These are phyloP conservation scores for Hydrolagus affinis DNA, from an alignment of 2,113 vertebrate species.

Conservation along the genomic window DNA sequence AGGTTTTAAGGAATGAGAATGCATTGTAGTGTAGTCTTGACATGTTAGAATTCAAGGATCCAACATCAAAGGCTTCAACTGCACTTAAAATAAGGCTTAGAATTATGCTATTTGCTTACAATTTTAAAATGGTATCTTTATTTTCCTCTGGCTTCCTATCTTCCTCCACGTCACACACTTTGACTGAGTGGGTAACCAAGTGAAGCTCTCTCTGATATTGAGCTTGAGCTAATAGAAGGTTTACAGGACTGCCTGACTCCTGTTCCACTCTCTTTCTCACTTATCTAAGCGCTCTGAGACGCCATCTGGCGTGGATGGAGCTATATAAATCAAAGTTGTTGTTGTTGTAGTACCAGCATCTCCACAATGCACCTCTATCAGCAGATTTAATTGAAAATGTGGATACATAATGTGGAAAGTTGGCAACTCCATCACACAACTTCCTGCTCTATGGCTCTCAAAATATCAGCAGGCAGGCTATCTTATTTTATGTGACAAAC, in stretches of 20 bases:
- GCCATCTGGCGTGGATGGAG: no score
- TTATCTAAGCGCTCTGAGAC: no score
- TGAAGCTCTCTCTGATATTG: background rate
- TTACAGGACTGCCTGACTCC: background rate
- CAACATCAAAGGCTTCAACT: background rate
- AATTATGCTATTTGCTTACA: background rate
- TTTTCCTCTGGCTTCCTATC: background rate
- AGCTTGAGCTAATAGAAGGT: background rate
- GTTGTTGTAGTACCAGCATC: no score
- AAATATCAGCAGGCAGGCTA: no score
- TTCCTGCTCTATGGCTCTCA: no score
- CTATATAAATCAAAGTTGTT: no score
- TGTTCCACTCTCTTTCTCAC: background rate
- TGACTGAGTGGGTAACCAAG: background rate
- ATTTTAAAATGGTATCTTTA: background rate
- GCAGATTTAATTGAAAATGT: no score
- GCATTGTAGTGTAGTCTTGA: background rate
- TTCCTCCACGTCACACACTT: background rate
- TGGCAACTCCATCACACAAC: background rate
- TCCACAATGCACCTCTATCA: no score
- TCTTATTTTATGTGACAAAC: no score
- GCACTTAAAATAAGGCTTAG: background rate
- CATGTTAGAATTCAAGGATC: background rate
- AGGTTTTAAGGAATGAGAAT: constrained; percentile 44
- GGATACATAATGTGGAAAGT: background rate